Evolutionary conservation across 2,113 vertebrate genomes (phyloP), one percentile per base, ranked within the genome.

Genomic region (Collichthys lucidus): DNA sequence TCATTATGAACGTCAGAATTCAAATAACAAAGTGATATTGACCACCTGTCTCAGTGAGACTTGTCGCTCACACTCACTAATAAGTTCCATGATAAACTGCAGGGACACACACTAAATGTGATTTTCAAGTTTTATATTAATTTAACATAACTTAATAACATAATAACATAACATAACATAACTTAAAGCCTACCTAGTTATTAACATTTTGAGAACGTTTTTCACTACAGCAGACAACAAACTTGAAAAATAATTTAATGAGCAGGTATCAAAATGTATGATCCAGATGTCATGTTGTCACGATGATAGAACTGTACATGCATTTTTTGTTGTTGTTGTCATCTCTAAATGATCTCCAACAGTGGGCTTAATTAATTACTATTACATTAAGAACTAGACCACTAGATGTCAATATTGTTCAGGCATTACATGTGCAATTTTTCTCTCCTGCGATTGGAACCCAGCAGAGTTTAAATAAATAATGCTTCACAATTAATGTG

Each of bases 351-450:
- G 40, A 35, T 8, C 64, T 19, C 50, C n/a, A 26, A 49, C 52
- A 57, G 66, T 44, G 49, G 11, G 71, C 75, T 47, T 47, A 47
- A 79, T 70, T 56, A 6, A 53, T 35, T 44, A 69, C n/a, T n/a
- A n/a, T n/a, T n/a, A n/a, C n/a, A n/a, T n/a, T n/a, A n/a, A n/a
- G 3, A 63, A 60, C 31, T 6, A 35, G 5, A 73, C 83, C 87
- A 87, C 86, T 88, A 87, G 84, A 86, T 90, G 88, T 90, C 89
- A 78, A 63, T 71, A 74, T 89, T 89, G 85, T 83, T 84, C 59
- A 74, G 66, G 22, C 56, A 86, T 89, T 87, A 69, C 77, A 76
- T 65, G 19, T 46, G 22, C 42, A 47, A 3, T 35, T 35, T 11
- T 14, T 31, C 65, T 49, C 79, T 2, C 10, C 22, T 26, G 31